These are phyloP conservation scores for Amphiduros pacificus DNA, from an alignment of 2,888 invertebrate species.

Conservation along the genomic window DNA sequence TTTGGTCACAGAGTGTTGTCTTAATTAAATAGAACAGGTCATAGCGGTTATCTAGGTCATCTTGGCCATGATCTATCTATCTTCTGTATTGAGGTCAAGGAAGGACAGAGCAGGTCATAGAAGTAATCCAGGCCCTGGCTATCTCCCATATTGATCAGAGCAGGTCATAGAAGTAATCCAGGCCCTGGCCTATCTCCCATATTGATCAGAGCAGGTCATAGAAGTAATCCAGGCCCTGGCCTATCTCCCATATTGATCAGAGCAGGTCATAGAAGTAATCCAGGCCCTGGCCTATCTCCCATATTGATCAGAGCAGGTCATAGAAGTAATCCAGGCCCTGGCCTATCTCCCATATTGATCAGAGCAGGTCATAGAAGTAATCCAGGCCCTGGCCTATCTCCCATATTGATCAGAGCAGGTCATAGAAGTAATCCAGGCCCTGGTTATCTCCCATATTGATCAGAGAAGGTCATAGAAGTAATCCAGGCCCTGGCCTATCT, in stretches of 20 bases:
- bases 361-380: conserved; percentile 89
- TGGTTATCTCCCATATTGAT: too few relatives aligned
- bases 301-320: conserved; percentile 83
- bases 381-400: conserved; percentile 94
- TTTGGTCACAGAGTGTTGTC: too few relatives aligned
- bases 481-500: conserved; percentile 92
- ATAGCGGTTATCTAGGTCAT: too few relatives aligned
- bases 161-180: conserved; percentile 92
- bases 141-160: too few relatives aligned
- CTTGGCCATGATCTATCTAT: too few relatives aligned
- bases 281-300: conserved; percentile 95
- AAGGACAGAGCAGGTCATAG: too few relatives aligned
- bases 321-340: conserved; percentile 95
- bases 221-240: conserved; percentile 92
- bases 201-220: conserved; percentile 86
- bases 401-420: too few relatives aligned
- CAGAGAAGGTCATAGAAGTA: conserved; percentile 89
- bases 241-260: conserved; percentile 92
- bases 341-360: conserved; percentile 93
- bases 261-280: conserved; percentile 92
- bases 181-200: conserved; percentile 96
- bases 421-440: too few relatives aligned
- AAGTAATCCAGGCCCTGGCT: too few relatives aligned
- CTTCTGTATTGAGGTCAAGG: too few relatives aligned
- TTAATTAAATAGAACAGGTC: too few relatives aligned